Evolutionary conservation across 92 coral and sea anemone species (phyloP).

Genomic region (Parazoanthus swiftii): DNA sequence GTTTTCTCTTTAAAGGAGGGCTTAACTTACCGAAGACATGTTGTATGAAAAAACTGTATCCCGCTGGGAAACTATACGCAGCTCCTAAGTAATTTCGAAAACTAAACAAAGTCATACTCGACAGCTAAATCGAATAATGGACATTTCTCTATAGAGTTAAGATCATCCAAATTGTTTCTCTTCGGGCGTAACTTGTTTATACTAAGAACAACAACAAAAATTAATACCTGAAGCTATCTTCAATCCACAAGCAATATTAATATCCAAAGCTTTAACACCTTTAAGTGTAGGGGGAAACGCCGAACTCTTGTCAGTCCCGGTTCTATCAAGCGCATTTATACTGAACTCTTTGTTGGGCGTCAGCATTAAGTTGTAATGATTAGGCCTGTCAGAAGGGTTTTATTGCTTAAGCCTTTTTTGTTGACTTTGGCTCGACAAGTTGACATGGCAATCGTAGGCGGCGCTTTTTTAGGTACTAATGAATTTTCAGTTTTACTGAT

Average conservation of each 20-base stretch:
- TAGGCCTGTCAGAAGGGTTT: slow-evolving; percentile 14
- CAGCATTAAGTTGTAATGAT: slow-evolving; percentile 3
- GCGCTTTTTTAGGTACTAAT: slow-evolving; percentile 9
- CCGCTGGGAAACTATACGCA: neutral
- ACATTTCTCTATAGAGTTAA: too few species aligned
- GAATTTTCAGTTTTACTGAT: neutral
- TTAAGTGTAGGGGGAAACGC: neutral
- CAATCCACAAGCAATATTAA: neutral
- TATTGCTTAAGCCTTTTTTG: slow-evolving; percentile 10
- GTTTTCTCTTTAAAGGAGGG: too few species aligned
- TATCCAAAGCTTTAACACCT: neutral
- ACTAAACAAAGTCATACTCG: neutral
- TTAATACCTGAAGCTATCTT: neutral
- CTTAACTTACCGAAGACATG: too few species aligned
- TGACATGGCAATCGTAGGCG: slow-evolving; percentile 14
- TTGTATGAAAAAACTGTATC: neutral
- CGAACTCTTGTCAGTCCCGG: neutral
- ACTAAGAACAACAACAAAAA: too few species aligned
- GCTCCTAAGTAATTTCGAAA: neutral
- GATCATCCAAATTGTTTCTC: neutral
- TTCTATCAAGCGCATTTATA: slow-evolving; percentile 13
- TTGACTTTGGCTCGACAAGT: slow-evolving; percentile 28
- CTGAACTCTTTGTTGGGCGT: neutral
- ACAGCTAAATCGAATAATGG: neutral
- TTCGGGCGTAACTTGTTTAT: too few species aligned